A percentile compares a stretch with the other conserved stretches of the same genome.
Conservation (phyloP, 2,888 invertebrate species). For the Meta bourneti region DNA sequence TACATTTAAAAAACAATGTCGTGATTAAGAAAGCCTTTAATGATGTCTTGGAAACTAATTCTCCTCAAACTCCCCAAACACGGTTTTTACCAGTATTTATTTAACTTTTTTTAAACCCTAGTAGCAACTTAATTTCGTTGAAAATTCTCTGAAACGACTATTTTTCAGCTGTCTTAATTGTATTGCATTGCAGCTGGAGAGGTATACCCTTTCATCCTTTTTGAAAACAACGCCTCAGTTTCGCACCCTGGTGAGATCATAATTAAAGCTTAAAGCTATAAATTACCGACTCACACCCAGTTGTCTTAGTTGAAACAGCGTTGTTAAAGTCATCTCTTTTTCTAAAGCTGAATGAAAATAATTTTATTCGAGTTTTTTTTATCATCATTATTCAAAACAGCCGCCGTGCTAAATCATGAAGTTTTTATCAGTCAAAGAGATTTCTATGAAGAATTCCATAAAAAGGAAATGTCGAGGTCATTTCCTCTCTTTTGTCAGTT, state of each 20-base stretch:
- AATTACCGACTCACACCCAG: neutral
- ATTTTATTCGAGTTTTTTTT: constrained; percentile 3
- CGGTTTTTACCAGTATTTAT: too few species aligned
- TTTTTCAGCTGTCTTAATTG: too few species aligned
- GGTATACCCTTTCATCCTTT: neutral
- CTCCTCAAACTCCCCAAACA: too few species aligned
- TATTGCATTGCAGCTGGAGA: too few species aligned
- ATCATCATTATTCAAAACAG: constrained; percentile 24
- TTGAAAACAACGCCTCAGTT: neutral
- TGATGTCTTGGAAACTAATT: too few species aligned
- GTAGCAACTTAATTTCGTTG: too few species aligned
- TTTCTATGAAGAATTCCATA: constrained; percentile 22
- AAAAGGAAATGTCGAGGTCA: constrained; percentile 52
- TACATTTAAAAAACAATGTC: too few species aligned
- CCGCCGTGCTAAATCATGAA: constrained; percentile 4
- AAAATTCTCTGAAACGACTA: too few species aligned
- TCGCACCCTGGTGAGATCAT: neutral
- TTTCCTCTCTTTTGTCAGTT: constrained; percentile 51
- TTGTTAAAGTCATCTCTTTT: neutral
- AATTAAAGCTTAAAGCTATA: neutral
- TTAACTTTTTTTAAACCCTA: too few species aligned
- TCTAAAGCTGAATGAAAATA: neutral
- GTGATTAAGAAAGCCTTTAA: too few species aligned
- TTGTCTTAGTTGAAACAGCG: neutral
- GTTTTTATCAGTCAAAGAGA: constrained; percentile 4